A percentile compares a stretch with the other conserved stretches of the same genome.
These are phyloP conservation scores for Pycnonotus jocosus DNA, from an alignment of 2,113 vertebrate species.

Conservation along the genomic window DNA sequence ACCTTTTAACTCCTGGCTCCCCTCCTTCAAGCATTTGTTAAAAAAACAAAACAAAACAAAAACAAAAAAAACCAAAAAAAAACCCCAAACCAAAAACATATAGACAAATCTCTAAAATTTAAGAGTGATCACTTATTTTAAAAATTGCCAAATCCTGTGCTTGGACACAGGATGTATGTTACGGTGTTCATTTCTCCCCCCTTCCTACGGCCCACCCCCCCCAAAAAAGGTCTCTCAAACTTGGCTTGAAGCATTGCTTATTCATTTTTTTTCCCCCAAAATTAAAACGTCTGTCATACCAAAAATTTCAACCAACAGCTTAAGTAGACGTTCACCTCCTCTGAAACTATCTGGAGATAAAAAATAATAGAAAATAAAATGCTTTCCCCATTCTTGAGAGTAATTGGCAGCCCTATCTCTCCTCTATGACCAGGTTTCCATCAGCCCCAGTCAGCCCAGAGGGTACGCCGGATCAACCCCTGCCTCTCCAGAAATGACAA, in stretches of 20 bases:
- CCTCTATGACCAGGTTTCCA: neutral
- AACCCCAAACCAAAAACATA: too few species aligned
- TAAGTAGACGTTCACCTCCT: neutral
- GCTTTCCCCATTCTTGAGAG: neutral
- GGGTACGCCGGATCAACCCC: neutral
- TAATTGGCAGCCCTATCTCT: neutral
- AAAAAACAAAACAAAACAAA: too few species aligned
- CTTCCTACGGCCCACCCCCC: fast-evolving
- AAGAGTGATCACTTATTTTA: neutral
- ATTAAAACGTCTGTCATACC: neutral
- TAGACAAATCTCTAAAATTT: neutral
- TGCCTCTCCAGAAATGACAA: neutral
- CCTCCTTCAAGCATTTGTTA: neutral
- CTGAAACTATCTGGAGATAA: neutral
- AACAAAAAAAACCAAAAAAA: neutral
- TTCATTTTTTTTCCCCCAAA: neutral
- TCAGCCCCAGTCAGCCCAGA: neutral
- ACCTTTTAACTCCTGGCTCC: constrained; percentile 4
- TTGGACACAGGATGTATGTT: neutral
- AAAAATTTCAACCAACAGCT: neutral
- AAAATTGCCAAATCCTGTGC: neutral
- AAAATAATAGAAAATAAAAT: neutral
- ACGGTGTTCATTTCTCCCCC: neutral
- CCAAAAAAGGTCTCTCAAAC: neutral
- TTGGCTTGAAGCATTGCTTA: neutral